Conservation (phyloP, 2,888 invertebrate genomes). For the Ophion ellenae region DNA sequence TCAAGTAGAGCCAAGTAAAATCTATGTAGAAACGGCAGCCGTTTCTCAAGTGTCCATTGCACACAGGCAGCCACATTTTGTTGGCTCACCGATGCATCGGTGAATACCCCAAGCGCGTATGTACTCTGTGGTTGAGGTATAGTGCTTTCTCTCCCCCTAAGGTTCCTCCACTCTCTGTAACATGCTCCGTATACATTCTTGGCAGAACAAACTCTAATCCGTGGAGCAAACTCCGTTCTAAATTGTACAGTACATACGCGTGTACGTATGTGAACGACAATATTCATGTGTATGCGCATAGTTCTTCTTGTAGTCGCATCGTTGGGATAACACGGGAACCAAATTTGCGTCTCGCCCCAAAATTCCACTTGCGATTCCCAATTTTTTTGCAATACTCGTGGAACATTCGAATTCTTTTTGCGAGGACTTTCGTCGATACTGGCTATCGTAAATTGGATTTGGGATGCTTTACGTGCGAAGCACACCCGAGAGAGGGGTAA, state of each 20-base stretch:
- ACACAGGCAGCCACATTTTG: neutral
- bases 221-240: neutral
- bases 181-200: conserved; percentile 17
- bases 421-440: neutral
- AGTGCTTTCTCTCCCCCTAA: neutral
- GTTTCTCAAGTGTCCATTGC: no score
- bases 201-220: conserved; percentile 12
- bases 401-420: conserved; percentile 7
- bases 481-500: conserved; percentile 1
- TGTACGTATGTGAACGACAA: neutral
- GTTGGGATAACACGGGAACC: conserved; percentile 36
- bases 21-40: neutral
- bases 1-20: neutral
- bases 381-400: neutral
- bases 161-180: neutral
- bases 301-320: neutral
- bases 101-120: conserved; percentile 6
- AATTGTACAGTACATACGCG: conserved; percentile 5
- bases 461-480: conserved; percentile 21
- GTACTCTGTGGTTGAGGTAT: conserved; percentile 12
- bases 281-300: neutral
- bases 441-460: conserved; percentile 31
- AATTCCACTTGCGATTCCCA: conserved; percentile 7
- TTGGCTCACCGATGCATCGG: conserved; percentile 19
- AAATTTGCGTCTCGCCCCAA: conserved; percentile 23